Evolutionary conservation across 2,797 vertebrate species (phyloP).

Genomic region (Mormyrops boulengeri): DNA sequence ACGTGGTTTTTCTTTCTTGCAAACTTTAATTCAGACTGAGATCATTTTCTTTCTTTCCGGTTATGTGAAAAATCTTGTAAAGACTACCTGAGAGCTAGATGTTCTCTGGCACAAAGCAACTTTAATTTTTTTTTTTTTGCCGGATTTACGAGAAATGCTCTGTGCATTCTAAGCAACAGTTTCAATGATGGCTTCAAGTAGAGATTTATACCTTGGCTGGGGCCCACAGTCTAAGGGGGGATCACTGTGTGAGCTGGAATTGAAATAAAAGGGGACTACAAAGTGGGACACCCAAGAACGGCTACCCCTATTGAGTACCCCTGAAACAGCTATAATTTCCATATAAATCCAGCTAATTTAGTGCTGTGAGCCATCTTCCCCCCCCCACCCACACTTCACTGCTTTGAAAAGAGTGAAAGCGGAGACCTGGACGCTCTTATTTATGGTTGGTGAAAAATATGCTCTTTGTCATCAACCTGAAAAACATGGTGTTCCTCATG

Average conservation of each 20-base stretch:
- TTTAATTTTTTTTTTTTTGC: slow-evolving; percentile 57
- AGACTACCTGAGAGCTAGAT: slow-evolving; percentile 37
- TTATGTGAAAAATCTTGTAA: slow-evolving; percentile 42
- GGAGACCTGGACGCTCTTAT: slow-evolving; percentile 32
- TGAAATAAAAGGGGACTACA: slow-evolving; percentile 42
- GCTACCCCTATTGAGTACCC: slow-evolving; percentile 44
- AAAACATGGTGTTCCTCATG: slow-evolving; percentile 6
- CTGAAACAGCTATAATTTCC: slow-evolving; percentile 56
- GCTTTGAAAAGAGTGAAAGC: slow-evolving; percentile 41
- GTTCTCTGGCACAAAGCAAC: slow-evolving; percentile 29
- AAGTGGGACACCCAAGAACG: slow-evolving; percentile 47
- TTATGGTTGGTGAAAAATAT: slow-evolving; percentile 36
- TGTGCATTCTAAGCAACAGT: slow-evolving; percentile 43
- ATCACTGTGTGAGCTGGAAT: slow-evolving; percentile 33
- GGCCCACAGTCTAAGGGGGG: slow-evolving; percentile 22
- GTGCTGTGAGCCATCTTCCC: slow-evolving; percentile 39
- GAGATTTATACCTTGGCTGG: slow-evolving; percentile 45
- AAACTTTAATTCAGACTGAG: slow-evolving; percentile 33
- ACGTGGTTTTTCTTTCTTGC: slow-evolving; percentile 41
- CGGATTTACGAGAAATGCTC: slow-evolving; percentile 52
- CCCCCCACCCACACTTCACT: slow-evolving; percentile 31
- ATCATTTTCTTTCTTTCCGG: slow-evolving; percentile 30
- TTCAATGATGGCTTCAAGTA: slow-evolving; percentile 48
- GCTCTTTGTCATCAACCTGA: slow-evolving; percentile 19
- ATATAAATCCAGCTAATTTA: slow-evolving; percentile 64